phyloP scores from a whole-genome alignment of 2,888 invertebrate genomes.

The Brachylomia viminalis region DNA sequence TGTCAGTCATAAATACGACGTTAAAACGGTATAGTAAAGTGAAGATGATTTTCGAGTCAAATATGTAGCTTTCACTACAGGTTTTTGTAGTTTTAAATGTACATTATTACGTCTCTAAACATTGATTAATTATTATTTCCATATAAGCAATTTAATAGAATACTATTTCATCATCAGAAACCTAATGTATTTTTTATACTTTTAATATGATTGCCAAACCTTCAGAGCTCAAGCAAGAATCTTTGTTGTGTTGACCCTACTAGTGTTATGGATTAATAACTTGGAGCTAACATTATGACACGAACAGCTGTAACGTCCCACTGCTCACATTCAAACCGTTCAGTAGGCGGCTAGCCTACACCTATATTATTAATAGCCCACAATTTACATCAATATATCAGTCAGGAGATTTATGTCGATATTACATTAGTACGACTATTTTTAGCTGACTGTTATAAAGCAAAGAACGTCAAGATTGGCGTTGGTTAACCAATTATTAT shows the following conservation, averaged over 20 bases:
- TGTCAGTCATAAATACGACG: conserved; percentile 18
- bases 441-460: conserved; percentile 11
- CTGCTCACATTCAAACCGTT: conserved; percentile 21
- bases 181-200: neutral
- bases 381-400: conserved; percentile 33
- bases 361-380: conserved; percentile 35
- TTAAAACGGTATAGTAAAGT: neutral
- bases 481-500: neutral
- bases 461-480: neutral
- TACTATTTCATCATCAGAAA: neutral
- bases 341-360: conserved; percentile 46
- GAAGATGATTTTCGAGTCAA: neutral
- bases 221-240: neutral
- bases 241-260: conserved; percentile 6
- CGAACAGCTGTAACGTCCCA: conserved; percentile 36
- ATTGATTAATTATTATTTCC: neutral
- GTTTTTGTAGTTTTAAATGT: neutral
- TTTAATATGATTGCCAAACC: neutral
- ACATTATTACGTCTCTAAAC: neutral
- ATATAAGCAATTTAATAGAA: neutral
- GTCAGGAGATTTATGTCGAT: conserved; percentile 39
- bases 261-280: conserved; percentile 22
- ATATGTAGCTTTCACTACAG: neutral
- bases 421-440: conserved; percentile 42
- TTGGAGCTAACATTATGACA: conserved; percentile 21